Evolutionary conservation across 2,797 vertebrate genomes (phyloP), one percentile per base, ranked within the genome.

Genomic region (Tragopan temminckii): DNA sequence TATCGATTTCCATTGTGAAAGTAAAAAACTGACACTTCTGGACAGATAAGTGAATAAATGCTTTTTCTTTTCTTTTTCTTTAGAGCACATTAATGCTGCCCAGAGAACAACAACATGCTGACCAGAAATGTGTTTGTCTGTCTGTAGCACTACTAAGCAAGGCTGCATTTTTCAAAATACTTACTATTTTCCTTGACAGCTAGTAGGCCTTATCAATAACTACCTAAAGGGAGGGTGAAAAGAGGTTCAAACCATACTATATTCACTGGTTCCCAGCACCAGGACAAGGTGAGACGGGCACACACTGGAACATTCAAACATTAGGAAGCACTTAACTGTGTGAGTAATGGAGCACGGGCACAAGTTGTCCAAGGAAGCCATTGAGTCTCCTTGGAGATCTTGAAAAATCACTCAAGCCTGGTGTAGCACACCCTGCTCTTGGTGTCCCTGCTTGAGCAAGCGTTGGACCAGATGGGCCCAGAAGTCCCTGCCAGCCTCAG

Each of bases 181-280:
- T 8, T 45, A 31, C 16, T 18, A 29, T 2, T 18, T 70, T 50
- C 1, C 1, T 6, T 61, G 64, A 33, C 23, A 21, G 1, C 9
- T 57, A 33, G 33, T 13, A 57, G 55, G n/a, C 8, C n/a, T 57
- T 55, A n/a, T 20, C 31, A 55, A 13, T n/a, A 55, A n/a, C 29
- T 55, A 55, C 31, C n/a, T 33, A n/a, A 57, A 19, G 19, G 5
- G 7, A 57, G 20, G n/a, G 17, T 33, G 53, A 31, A 57, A 57
- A 57, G 19, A 33, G 19, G 31, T 33, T 33, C 11, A 3, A 55
- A 57, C 12, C 5, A 21, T 57, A 12, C 20, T 21, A 33, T 57
- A 33, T 33, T 21, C n/a, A 21, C 20, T 33, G 20, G 55, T 57
- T 12, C n/a, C n/a, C 12, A 21, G 12, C 33, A 20, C n/a, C 55